Conservation (phyloP, 1,140 invertebrate genomes). For the Drosophila eugracilis region DNA sequence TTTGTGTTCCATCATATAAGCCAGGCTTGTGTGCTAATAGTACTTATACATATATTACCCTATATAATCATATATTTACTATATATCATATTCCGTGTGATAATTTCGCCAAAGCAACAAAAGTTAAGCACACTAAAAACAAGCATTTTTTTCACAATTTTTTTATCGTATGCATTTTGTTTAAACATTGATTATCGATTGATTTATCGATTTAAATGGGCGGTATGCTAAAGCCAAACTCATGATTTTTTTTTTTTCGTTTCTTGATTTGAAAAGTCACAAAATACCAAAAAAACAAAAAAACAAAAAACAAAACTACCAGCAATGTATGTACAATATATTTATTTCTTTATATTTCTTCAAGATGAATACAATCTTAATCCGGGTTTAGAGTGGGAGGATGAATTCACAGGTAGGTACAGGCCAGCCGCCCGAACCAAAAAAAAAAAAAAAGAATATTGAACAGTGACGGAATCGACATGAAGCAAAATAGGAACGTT, state of each 20-base stretch:
- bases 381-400: conserved; percentile 99
- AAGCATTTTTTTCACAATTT: conserved; percentile 48
- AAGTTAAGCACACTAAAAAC: conserved; percentile 35
- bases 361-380: conserved; percentile 99
- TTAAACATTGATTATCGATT: conserved; percentile 41
- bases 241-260: conserved; percentile 33
- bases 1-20: conserved; percentile 46
- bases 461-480: conserved; percentile 84
- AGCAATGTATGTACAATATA: conserved; percentile 84
- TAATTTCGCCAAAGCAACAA: conserved; percentile 37
- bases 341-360: conserved; percentile 89
- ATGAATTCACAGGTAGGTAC: conserved; percentile 99
- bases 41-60: conserved; percentile 36
- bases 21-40: conserved; percentile 61
- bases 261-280: conserved; percentile 41
- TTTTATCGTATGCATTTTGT: conserved; percentile 51
- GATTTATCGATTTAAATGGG: conserved; percentile 34
- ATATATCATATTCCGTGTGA: conserved; percentile 52
- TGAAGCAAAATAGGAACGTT: conserved; percentile 85
- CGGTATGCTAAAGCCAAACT: conserved; percentile 43
- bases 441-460: too few species aligned
- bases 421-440: conserved; percentile 77
- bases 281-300: conserved; percentile 53
- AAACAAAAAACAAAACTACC: too few species aligned
- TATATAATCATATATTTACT: conserved; percentile 27